Conservation (phyloP, 2,113 vertebrate genomes). For the Hippopotamus amphibius region DNA sequence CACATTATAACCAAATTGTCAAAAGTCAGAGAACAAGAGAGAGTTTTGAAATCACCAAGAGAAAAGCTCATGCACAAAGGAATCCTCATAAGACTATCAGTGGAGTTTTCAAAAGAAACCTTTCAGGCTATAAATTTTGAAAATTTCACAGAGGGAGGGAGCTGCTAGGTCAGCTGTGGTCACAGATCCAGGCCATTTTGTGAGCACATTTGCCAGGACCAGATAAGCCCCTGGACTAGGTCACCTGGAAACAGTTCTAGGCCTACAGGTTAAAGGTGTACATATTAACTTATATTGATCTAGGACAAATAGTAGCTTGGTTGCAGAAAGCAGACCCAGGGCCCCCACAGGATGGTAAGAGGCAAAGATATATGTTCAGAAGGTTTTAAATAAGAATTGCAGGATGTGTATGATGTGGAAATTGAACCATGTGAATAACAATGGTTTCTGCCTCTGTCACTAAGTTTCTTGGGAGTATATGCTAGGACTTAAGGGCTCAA, state of each 20-base stretch:
- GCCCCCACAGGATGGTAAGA: neutral
- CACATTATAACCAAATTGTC: neutral
- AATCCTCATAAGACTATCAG: neutral
- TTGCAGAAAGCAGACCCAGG: neutral
- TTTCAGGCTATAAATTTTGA: neutral
- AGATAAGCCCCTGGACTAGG: neutral
- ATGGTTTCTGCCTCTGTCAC: neutral
- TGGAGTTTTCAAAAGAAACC: neutral
- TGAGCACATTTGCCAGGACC: neutral
- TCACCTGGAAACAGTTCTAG: neutral
- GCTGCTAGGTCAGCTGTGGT: neutral
- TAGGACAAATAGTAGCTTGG: neutral
- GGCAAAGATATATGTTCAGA: neutral
- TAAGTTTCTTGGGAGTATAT: neutral
- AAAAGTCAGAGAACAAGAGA: neutral
- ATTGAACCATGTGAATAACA: neutral
- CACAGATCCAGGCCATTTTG: neutral
- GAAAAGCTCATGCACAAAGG: neutral
- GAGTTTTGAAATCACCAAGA: neutral
- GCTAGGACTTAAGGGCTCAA: neutral
- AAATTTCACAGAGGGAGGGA: conserved; percentile 2
- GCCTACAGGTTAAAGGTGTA: neutral
- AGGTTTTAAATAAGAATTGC: neutral
- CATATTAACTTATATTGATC: neutral
- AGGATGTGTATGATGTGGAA: neutral